These are phyloP conservation scores for Heliconius erato DNA, from an alignment of 2,888 invertebrate genomes.

Conservation along the genomic window DNA sequence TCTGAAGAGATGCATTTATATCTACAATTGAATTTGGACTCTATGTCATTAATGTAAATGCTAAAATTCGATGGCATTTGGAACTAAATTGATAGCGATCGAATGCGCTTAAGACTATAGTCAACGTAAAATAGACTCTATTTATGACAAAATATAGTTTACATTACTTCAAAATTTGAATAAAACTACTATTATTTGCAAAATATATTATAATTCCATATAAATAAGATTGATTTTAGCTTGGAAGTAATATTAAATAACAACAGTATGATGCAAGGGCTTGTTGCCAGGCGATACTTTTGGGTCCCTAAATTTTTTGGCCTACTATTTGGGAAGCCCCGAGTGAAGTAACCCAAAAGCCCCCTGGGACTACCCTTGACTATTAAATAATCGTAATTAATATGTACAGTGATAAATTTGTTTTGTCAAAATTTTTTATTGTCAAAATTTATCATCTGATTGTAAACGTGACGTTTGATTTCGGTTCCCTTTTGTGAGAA, in stretches of 20 bases:
- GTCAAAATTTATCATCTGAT: background rate
- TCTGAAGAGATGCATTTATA: conserved; percentile 62
- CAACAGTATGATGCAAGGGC: conserved; percentile 56
- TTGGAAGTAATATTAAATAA: conserved; percentile 21
- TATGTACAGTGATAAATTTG: conserved; percentile 27
- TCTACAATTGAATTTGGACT: conserved; percentile 50
- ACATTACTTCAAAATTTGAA: conserved; percentile 12
- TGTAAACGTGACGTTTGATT: background rate
- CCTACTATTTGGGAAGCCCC: conserved; percentile 32
- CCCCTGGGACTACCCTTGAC: background rate
- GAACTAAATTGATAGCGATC: conserved; percentile 41
- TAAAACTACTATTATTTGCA: conserved; percentile 10
- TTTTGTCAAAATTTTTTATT: background rate
- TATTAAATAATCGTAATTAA: conserved; percentile 15
- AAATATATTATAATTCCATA: conserved; percentile 9
- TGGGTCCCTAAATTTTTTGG: conserved; percentile 36
- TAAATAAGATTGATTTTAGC: conserved; percentile 49
- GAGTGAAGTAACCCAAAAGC: background rate
- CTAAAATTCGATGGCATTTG: conserved; percentile 30
- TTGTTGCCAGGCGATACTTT: conserved; percentile 68
- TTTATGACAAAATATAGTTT: background rate
- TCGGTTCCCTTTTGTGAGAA: too few species aligned
- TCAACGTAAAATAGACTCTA: conserved; percentile 52
- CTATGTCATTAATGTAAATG: background rate
- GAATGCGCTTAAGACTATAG: conserved; percentile 31